Evolutionary conservation across 2,113 vertebrate genomes (phyloP).

Genomic region (Aegotheles bennettii): DNA sequence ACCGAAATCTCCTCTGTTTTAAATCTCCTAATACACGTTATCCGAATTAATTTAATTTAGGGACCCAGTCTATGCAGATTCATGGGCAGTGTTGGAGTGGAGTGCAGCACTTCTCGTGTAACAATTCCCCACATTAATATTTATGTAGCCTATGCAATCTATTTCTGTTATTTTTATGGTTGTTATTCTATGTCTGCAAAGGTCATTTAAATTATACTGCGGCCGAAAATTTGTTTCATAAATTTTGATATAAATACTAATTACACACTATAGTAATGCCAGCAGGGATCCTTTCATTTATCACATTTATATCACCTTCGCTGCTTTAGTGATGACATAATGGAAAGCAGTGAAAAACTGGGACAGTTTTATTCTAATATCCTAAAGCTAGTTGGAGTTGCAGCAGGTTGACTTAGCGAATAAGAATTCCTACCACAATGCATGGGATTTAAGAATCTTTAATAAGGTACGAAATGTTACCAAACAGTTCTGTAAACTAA

Average conservation of each 20-base stretch:
- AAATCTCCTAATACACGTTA: constrained; percentile 70
- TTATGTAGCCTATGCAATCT: constrained; percentile 72
- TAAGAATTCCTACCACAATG: constrained; percentile 88
- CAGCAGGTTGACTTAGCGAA: constrained; percentile 74
- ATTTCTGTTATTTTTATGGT: constrained; percentile 80
- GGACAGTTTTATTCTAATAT: constrained; percentile 63
- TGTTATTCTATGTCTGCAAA: constrained; percentile 79
- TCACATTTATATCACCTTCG: constrained; percentile 76
- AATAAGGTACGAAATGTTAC: constrained; percentile 99
- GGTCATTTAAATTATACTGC: constrained; percentile 82
- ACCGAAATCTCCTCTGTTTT: constrained; percentile 67
- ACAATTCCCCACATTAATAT: constrained; percentile 77
- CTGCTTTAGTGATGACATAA: constrained; percentile 72
- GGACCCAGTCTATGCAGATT: constrained; percentile 59
- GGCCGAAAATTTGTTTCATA: constrained; percentile 80
- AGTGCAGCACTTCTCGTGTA: constrained; percentile 54
- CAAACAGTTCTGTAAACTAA: constrained; percentile 99
- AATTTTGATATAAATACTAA: constrained; percentile 84
- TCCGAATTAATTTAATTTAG: constrained; percentile 69
- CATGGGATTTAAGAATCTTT: constrained; percentile 96
- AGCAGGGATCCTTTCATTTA: constrained; percentile 80
- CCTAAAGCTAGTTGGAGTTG: constrained; percentile 66
- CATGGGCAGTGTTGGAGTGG: constrained; percentile 59
- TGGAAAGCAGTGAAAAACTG: constrained; percentile 63
- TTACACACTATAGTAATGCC: constrained; percentile 76